Evolutionary conservation across 92 coral and sea anemone species (phyloP).

Genomic region (Umimayanthus chanpuru): DNA sequence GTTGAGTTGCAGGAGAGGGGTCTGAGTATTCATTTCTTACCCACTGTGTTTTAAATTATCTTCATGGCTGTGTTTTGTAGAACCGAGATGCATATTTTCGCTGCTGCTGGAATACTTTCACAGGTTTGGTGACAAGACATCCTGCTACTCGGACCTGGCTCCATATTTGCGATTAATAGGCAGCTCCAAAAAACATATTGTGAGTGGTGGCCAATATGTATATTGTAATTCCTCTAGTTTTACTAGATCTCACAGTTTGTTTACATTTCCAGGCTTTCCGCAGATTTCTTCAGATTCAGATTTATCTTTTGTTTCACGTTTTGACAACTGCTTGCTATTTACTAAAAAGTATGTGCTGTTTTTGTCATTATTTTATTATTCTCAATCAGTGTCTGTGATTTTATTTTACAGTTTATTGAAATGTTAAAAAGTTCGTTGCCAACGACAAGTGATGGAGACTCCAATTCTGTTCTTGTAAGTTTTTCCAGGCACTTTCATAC

Average conservation of each 20-base stretch:
- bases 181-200: constrained; percentile 15
- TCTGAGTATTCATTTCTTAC: background rate
- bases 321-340: background rate
- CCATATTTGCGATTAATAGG: constrained; percentile 68
- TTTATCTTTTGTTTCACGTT: too few relatives aligned
- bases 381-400: background rate
- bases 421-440: constrained; percentile 30
- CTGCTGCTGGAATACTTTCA: constrained; percentile 81
- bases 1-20: background rate
- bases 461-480: constrained; percentile 32
- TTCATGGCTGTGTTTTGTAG: constrained; percentile 47
- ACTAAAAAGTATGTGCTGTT: background rate
- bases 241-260: background rate
- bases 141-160: constrained; percentile 78
- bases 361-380: background rate
- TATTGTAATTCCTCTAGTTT: background rate
- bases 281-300: too few relatives aligned
- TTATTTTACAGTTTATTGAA: constrained; percentile 52
- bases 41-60: background rate
- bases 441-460: constrained; percentile 32
- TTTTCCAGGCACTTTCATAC: background rate
- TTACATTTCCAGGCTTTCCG: too few relatives aligned
- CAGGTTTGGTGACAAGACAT: constrained; percentile 87
- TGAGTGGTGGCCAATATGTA: background rate
- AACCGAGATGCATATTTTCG: constrained; percentile 54